Percentiles rank a stretch among this genome's conserved stretches.
Conservation (phyloP, 2,888 invertebrate genomes). For the Agonopterix subpropinquella region DNA sequence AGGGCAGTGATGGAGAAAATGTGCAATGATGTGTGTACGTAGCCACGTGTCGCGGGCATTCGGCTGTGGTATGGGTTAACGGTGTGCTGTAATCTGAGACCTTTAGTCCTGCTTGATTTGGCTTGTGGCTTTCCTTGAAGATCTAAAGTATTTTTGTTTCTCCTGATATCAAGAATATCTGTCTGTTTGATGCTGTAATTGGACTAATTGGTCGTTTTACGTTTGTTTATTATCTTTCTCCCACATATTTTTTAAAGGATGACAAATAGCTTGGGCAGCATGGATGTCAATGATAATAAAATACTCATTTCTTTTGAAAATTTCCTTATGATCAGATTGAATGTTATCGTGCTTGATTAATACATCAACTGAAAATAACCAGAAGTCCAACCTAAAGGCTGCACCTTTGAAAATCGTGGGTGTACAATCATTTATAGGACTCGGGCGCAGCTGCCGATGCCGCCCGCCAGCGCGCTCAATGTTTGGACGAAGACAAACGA, state of each 20-base stretch:
- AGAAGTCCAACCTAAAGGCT: conserved; percentile 30
- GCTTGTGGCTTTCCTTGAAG: too few species aligned
- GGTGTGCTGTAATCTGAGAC: conserved; percentile 35
- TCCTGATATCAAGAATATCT: too few species aligned
- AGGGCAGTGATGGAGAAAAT: conserved; percentile 46
- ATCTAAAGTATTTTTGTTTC: too few species aligned
- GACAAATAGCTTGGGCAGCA: too few species aligned
- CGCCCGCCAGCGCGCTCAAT: conserved; percentile 57
- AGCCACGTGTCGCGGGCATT: conserved; percentile 48
- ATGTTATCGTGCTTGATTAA: conserved; percentile 1
- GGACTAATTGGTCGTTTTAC: too few species aligned
- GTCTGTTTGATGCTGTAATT: too few species aligned
- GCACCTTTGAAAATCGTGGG: conserved; percentile 54
- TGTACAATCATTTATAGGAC: conserved; percentile 66
- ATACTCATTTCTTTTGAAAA: conserved; percentile 1
- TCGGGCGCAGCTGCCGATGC: conserved; percentile 71
- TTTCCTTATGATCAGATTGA: not conserved
- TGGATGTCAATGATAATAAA: too few species aligned
- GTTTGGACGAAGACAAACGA: conserved; percentile 71
- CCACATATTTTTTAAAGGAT: too few species aligned
- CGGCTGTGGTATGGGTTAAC: conserved; percentile 19
- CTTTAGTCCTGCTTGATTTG: conserved; percentile 23
- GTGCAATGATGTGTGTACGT: conserved; percentile 44
- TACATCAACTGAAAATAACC: conserved; percentile 25
- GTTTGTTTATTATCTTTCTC: too few species aligned